A percentile compares a stretch with the other conserved stretches of the same genome.
Evolutionary conservation across 1,140 invertebrate species (phyloP).

Genomic region (Drosophila nannoptera): DNA sequence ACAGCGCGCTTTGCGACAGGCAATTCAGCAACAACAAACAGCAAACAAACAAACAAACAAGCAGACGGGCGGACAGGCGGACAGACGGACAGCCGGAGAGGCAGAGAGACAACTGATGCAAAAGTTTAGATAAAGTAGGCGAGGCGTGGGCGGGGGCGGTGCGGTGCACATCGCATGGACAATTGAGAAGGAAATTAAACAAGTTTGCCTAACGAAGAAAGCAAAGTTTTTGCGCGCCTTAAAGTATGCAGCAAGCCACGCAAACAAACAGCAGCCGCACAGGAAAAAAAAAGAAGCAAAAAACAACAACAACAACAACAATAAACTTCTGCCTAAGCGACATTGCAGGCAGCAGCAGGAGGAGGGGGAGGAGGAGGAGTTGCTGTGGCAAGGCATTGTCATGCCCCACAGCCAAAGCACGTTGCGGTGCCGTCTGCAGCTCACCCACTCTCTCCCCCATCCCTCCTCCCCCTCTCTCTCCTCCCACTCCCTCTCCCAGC

Average conservation of each 20-base stretch:
- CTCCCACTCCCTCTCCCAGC: slow-evolving; percentile 6
- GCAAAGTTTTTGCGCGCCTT: slow-evolving; percentile 69
- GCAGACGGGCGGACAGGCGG: no score
- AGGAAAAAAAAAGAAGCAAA: slow-evolving; percentile 1
- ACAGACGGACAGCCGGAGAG: no score
- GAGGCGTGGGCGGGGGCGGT: background rate
- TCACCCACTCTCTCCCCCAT: background rate
- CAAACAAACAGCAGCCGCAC: slow-evolving; percentile 35
- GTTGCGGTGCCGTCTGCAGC: slow-evolving; percentile 10
- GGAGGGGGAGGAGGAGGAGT: slow-evolving; percentile 5
- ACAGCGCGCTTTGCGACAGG: slow-evolving; percentile 20
- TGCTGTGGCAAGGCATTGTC: slow-evolving; percentile 23
- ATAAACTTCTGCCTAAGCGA: slow-evolving; percentile 35
- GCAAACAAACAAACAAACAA: slow-evolving; percentile 38
- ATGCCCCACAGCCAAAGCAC: slow-evolving; percentile 9
- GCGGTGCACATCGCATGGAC: slow-evolving; percentile 43
- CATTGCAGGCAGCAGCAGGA: slow-evolving; percentile 29
- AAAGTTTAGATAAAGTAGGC: slow-evolving; percentile 57
- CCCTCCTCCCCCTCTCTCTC: background rate
- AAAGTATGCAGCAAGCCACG: slow-evolving; percentile 60
- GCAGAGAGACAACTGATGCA: slow-evolving; percentile 27
- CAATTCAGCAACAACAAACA: slow-evolving; percentile 49
- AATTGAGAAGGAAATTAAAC: slow-evolving; percentile 77
- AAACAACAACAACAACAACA: background rate
- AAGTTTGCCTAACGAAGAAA: slow-evolving; percentile 73